Conservation (phyloP, 2,888 invertebrate genomes). For the Therioaphis trifolii region DNA sequence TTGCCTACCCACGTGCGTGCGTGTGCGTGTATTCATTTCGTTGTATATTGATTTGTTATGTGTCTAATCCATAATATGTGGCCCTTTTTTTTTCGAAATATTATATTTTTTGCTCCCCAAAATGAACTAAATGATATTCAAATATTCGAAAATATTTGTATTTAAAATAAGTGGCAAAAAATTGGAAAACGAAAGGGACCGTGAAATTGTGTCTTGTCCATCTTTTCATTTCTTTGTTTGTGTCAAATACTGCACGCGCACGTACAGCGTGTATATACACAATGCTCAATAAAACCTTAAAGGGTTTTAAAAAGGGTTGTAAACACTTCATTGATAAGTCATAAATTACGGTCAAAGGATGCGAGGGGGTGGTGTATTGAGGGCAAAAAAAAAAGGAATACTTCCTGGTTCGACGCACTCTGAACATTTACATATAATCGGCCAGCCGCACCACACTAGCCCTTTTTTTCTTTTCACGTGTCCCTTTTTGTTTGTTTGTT, state of each 20-base stretch:
- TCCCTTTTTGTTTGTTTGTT: slow-evolving; percentile 49
- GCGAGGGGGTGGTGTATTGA: slow-evolving; percentile 49
- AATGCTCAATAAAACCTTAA: slow-evolving; percentile 60
- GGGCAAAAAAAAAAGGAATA: slow-evolving; percentile 56
- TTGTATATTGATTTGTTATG: neutral
- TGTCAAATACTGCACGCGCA: neutral
- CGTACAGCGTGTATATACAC: slow-evolving; percentile 13
- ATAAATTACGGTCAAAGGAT: slow-evolving; percentile 52
- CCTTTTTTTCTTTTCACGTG: slow-evolving; percentile 49
- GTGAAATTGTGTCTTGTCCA: slow-evolving; percentile 49
- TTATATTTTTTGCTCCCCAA: slow-evolving; percentile 38
- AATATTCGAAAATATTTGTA: neutral
- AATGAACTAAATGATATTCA: neutral
- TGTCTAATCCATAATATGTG: neutral
- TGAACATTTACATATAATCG: slow-evolving; percentile 46
- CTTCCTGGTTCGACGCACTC: slow-evolving; percentile 63
- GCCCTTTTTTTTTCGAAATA: neutral
- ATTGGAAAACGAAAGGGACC: slow-evolving; percentile 57
- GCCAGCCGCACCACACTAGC: slow-evolving; percentile 8
- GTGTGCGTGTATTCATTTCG: neutral
- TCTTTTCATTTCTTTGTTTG: neutral
- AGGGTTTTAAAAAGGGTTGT: slow-evolving; percentile 60
- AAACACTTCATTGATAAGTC: slow-evolving; percentile 61
- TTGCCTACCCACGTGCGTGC: no score
- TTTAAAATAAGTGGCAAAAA: slow-evolving; percentile 34